These are phyloP conservation scores for Tenualosa ilisha DNA, from an alignment of 2,797 vertebrate species.

Conservation along the genomic window DNA sequence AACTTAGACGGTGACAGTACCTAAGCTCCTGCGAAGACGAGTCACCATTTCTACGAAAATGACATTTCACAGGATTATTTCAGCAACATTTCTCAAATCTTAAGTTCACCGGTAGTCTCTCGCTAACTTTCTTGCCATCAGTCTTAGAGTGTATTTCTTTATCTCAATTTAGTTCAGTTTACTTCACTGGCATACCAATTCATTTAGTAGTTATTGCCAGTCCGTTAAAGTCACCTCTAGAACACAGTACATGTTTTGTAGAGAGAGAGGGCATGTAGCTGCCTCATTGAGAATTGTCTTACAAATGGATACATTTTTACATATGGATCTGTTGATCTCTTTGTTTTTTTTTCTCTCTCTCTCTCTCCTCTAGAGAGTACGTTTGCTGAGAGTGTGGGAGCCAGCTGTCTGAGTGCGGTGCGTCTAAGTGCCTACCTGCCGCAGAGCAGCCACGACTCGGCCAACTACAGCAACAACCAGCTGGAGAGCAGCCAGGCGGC, in stretches of 20 bases:
- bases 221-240: background rate
- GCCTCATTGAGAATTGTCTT: too few species aligned
- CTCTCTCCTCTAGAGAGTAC: slow-evolving; percentile 81
- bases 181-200: background rate
- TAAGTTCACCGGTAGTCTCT: slow-evolving; percentile 4
- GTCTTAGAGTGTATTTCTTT: background rate
- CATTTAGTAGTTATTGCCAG: background rate
- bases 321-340: background rate
- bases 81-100: background rate
- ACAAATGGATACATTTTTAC: background rate
- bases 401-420: slow-evolving; percentile 85
- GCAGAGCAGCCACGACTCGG: slow-evolving; percentile 94
- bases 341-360: background rate
- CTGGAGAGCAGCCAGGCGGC: slow-evolving; percentile 96
- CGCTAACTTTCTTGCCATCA: background rate
- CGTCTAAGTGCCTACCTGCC: slow-evolving; percentile 93
- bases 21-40: background rate
- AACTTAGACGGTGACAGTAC: background rate
- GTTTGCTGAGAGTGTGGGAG: slow-evolving; percentile 92
- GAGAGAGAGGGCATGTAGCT: background rate
- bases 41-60: background rate
- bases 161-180: background rate
- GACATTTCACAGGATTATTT: slow-evolving; percentile 10
- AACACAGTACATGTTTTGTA: background rate
- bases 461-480: slow-evolving; percentile 98